phyloP scores from a whole-genome alignment of 1,140 invertebrate species.

The Psilanteris sp. region DNA sequence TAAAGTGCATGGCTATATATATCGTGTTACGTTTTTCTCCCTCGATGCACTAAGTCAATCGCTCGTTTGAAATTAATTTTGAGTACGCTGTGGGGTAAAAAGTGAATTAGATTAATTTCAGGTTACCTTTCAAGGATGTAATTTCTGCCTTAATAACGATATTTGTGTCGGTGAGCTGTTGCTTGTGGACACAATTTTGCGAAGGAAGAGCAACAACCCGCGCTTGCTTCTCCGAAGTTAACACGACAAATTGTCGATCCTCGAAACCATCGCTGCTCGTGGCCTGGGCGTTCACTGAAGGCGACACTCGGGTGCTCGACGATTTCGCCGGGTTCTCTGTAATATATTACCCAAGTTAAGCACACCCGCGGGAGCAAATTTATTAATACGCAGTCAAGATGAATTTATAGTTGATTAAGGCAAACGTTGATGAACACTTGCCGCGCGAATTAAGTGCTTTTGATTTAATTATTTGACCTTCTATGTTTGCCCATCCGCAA shows the following conservation, averaged over 20 bases:
- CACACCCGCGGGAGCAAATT: slow-evolving; percentile 55
- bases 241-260: slow-evolving; percentile 95
- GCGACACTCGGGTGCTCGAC: slow-evolving; percentile 85
- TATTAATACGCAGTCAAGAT: slow-evolving; percentile 36
- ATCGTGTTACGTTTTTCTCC: no score
- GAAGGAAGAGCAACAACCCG: slow-evolving; percentile 95
- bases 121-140: slow-evolving; percentile 92
- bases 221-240: slow-evolving; percentile 96
- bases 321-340: slow-evolving; percentile 74
- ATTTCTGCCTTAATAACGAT: slow-evolving; percentile 97
- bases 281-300: slow-evolving; percentile 82
- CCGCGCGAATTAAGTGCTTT: background rate
- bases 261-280: slow-evolving; percentile 81
- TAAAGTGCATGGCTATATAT: no score
- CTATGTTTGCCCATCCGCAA: no score
- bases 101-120: slow-evolving; percentile 18
- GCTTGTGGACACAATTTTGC: slow-evolving; percentile 93
- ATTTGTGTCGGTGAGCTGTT: slow-evolving; percentile 91
- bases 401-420: slow-evolving; percentile 46
- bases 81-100: no score
- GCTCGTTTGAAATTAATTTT: no score
- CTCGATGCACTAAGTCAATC: no score
- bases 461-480: slow-evolving; percentile 3
- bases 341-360: slow-evolving; percentile 53
- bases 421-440: slow-evolving; percentile 22